These are phyloP conservation scores for Danio tinwini DNA, from an alignment of 2,797 vertebrate species.

Conservation along the genomic window DNA sequence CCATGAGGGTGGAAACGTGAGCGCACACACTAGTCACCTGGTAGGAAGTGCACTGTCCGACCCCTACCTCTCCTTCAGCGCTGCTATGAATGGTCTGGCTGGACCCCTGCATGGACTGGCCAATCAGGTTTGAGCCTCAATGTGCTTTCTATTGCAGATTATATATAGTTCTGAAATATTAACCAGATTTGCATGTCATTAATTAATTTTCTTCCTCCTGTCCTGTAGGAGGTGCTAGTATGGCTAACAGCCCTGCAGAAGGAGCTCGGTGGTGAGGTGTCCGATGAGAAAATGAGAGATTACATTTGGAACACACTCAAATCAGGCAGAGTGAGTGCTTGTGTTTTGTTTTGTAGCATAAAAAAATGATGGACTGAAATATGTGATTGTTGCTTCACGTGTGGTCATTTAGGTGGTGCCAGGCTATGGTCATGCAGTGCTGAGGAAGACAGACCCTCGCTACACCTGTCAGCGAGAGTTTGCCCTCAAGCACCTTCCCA, in stretches of 20 bases:
- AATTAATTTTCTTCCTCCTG: conserved; percentile 6
- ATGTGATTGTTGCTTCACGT: not conserved
- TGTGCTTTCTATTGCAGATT: not conserved
- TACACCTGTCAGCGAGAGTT: conserved; percentile 96
- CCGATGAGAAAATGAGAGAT: conserved; percentile 91
- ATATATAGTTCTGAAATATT: not conserved
- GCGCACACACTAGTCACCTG: conserved; percentile 94
- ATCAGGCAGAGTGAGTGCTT: conserved; percentile 89
- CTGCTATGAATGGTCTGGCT: conserved; percentile 95
- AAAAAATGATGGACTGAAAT: not conserved
- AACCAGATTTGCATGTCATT: not conserved
- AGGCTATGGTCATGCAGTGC: conserved; percentile 93
- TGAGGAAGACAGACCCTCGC: conserved; percentile 95
- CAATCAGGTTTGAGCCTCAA: conserved; percentile 86
- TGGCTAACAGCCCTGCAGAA: conserved; percentile 96
- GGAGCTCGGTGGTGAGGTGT: conserved; percentile 93
- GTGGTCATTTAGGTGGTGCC: conserved; percentile 86
- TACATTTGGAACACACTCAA: conserved; percentile 99
- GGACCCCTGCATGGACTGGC: conserved; percentile 95
- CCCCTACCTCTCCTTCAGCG: conserved; percentile 95
- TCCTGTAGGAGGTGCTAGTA: conserved; percentile 90
- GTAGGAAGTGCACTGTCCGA: conserved; percentile 96
- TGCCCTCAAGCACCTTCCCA: conserved; percentile 94
- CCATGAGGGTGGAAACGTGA: conserved; percentile 95
- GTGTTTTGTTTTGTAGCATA: not conserved